phyloP scores from a whole-genome alignment of 2,113 vertebrate genomes.

The Varanus komodoensis region DNA sequence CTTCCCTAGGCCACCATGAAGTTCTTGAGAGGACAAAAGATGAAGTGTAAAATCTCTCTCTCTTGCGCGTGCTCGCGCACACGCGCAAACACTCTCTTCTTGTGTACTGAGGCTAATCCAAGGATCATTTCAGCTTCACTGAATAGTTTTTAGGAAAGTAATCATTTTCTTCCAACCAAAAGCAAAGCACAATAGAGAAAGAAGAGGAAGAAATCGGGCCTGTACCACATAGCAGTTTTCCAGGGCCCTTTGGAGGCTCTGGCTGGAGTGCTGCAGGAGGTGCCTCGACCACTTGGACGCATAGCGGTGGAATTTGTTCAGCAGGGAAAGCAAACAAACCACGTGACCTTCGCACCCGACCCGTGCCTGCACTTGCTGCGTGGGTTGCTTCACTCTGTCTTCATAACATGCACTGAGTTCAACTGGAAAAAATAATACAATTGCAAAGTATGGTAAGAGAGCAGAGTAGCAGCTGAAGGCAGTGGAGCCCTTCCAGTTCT shows the following conservation, averaged over 20 bases:
- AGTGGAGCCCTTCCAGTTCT: not conserved
- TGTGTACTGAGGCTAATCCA: not conserved
- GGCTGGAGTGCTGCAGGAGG: not conserved
- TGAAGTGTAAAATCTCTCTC: not conserved
- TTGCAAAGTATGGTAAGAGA: not conserved
- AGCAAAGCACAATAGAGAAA: not conserved
- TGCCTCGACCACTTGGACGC: conserved; percentile 3
- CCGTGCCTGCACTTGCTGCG: not conserved
- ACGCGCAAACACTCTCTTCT: not conserved
- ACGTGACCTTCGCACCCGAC: not conserved
- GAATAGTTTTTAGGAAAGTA: not conserved
- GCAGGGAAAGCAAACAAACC: conserved; percentile 14
- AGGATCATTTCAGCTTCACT: not conserved
- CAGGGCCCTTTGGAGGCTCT: not conserved
- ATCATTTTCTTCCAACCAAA: not conserved
- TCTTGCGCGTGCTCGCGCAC: not conserved
- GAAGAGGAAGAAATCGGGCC: not conserved
- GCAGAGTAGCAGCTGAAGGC: not conserved
- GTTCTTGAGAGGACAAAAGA: not conserved
- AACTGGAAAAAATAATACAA: not conserved
- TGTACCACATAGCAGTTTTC: conserved; percentile 22
- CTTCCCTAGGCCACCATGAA: too few species aligned
- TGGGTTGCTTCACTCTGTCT: not conserved
- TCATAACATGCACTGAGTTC: not conserved
- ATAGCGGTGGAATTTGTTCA: conserved; percentile 15